Conservation (phyloP, 2,888 invertebrate genomes). For the Habrosyne pyritoides region DNA sequence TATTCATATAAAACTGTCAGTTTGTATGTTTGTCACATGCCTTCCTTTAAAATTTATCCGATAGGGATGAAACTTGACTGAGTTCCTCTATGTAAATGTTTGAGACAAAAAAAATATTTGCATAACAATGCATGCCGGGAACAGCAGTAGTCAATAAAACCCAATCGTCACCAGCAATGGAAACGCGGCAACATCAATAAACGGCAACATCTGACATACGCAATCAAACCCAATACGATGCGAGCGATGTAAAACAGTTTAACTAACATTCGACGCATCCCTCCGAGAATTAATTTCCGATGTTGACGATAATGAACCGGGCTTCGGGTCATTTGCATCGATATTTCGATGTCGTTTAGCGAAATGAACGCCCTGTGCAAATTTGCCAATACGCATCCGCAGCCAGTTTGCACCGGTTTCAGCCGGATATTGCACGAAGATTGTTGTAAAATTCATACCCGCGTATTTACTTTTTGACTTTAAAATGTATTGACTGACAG, state of each 20-base stretch:
- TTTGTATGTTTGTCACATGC: too few species aligned
- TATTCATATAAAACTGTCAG: too few species aligned
- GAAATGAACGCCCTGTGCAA: constrained; percentile 55
- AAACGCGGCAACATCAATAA: constrained; percentile 3
- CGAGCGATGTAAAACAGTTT: constrained; percentile 49
- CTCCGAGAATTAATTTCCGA: constrained; percentile 70
- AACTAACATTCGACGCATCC: constrained; percentile 44
- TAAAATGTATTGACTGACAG: constrained; percentile 28
- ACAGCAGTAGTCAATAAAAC: neutral
- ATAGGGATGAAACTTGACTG: too few species aligned
- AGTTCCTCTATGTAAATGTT: too few species aligned
- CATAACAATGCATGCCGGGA: too few species aligned
- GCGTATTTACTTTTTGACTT: constrained; percentile 29
- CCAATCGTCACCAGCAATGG: neutral
- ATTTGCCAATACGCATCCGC: constrained; percentile 47
- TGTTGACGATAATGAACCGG: constrained; percentile 65
- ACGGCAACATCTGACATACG: constrained; percentile 18
- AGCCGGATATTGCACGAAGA: constrained; percentile 40
- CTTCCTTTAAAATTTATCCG: too few species aligned
- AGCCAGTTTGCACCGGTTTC: constrained; percentile 22
- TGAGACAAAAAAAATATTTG: neutral
- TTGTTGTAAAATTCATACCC: constrained; percentile 40
- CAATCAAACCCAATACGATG: constrained; percentile 33
- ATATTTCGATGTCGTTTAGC: constrained; percentile 58
- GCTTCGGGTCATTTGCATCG: constrained; percentile 59